These are phyloP conservation scores for Narcine bancroftii DNA, from an alignment of 2,113 vertebrate genomes.

Conservation along the genomic window DNA sequence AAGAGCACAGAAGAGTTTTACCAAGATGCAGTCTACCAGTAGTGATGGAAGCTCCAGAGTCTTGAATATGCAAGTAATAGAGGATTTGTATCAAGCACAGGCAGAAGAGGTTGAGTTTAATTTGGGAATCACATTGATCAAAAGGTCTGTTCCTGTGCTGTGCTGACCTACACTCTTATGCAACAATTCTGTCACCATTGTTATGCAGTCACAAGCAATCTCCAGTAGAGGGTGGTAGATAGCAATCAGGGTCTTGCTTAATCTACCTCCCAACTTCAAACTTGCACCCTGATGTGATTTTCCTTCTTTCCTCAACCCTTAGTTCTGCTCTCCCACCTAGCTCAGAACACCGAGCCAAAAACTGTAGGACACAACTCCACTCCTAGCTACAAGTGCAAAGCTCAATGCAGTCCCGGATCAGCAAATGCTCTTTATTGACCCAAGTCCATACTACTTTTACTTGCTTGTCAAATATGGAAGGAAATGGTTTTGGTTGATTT, in stretches of 20 bases:
- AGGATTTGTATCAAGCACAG: too few relatives aligned
- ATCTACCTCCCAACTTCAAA: background rate
- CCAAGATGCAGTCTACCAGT: too few relatives aligned
- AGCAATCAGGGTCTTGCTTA: background rate
- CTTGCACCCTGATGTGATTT: too few relatives aligned
- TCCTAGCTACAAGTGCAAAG: background rate
- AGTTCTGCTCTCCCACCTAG: background rate
- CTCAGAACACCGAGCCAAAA: background rate
- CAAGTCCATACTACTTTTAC: background rate
- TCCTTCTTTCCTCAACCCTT: too few relatives aligned
- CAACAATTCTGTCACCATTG: background rate
- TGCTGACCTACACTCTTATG: too few relatives aligned
- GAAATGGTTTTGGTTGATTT: background rate
- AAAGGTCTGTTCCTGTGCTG: too few relatives aligned
- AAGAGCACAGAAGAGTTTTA: too few relatives aligned
- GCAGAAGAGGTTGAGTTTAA: too few relatives aligned
- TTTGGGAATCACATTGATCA: too few relatives aligned
- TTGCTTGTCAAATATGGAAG: background rate
- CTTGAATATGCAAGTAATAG: too few relatives aligned
- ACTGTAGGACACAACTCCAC: background rate
- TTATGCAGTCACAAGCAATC: background rate
- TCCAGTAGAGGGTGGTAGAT: background rate
- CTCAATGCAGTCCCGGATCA: background rate
- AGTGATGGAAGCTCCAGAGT: too few relatives aligned
- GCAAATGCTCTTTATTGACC: background rate